Evolutionary conservation across 2,113 vertebrate genomes (phyloP).

Genomic region (Capreolus pygargus): DNA sequence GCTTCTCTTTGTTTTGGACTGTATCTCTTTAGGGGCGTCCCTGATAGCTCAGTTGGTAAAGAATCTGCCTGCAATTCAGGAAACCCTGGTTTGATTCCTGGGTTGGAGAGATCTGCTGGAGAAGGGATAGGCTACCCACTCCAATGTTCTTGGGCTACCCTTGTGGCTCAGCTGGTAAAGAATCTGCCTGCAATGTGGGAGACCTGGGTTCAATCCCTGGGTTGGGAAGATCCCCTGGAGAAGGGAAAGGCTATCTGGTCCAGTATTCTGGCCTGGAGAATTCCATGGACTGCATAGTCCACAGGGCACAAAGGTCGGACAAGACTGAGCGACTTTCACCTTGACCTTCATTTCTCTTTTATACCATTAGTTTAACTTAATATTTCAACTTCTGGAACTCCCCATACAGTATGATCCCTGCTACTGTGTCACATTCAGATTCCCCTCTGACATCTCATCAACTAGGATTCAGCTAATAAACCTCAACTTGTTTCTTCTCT

Average conservation of each 20-base stretch:
- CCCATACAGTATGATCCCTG: neutral
- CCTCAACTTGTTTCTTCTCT: neutral
- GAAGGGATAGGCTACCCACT: neutral
- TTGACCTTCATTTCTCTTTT: neutral
- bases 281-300: neutral
- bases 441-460: too few species aligned
- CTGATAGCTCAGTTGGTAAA: neutral
- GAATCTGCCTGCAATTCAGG: neutral
- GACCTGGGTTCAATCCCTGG: neutral
- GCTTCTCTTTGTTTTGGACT: neutral
- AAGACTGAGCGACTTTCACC: neutral
- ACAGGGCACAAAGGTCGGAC: neutral
- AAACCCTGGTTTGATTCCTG: neutral
- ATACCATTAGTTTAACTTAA: neutral
- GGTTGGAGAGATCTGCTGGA: neutral
- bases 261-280: neutral
- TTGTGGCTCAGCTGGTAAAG: neutral
- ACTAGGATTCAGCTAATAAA: neutral
- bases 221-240: neutral
- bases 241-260: neutral
- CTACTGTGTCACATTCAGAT: neutral
- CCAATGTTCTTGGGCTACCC: neutral
- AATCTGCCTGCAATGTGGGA: neutral
- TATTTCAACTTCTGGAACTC: neutral
- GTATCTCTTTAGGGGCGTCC: neutral